Base-by-base conservation (phyloP, 2,888 invertebrate genomes). In the Stratiomys singularior region DNA sequence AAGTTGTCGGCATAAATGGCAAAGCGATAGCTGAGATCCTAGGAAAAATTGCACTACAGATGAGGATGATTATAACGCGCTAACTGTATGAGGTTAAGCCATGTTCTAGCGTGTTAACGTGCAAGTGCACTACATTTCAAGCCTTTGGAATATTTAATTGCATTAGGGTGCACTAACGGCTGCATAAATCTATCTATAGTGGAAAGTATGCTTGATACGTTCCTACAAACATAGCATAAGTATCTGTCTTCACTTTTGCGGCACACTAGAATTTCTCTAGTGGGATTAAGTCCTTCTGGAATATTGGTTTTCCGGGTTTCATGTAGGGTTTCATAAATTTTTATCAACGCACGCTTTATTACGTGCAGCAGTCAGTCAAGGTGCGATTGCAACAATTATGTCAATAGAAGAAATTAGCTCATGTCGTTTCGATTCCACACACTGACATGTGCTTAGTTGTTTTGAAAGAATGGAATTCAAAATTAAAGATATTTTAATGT, bases 221-320 rank as follows among this genome's bases (percentile, higher is more conserved):
- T 13, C 15, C 18, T 52, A n/a, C 7, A n/a, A 52, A 52, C 52
- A 15, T n/a, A n/a, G 44, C 15, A 52, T 9, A 37, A n/a, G 15
- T 52, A 52, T 52, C 52, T 52, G 3, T 52, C 52, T 52, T n/a
- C 52, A 13, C 15, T 52, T 52, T 52, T 9, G 52, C 37, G 18
- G 18, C 52, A 52, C 52, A 52, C 52, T 52, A 52, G 18, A 52
- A 52, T 37, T 9, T 37, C 9, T 37, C 37, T 37, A 37, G 37
- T 37, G 37, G 52, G 60, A 60, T 60, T 60, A 60, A 60, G 60
- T 60, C 25, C 60, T 23, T 25, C 3, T 21, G 60, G 47, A 25
- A 23, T 69, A 47, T 30, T 47, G 28, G 37, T 69, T 69, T 69
- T 69, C 69, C 69, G 69, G 46, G 69, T 69, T 69, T 23, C 25